Evolutionary conservation across 2,797 vertebrate genomes (phyloP).

Genomic region (Urophycis tenuis): DNA sequence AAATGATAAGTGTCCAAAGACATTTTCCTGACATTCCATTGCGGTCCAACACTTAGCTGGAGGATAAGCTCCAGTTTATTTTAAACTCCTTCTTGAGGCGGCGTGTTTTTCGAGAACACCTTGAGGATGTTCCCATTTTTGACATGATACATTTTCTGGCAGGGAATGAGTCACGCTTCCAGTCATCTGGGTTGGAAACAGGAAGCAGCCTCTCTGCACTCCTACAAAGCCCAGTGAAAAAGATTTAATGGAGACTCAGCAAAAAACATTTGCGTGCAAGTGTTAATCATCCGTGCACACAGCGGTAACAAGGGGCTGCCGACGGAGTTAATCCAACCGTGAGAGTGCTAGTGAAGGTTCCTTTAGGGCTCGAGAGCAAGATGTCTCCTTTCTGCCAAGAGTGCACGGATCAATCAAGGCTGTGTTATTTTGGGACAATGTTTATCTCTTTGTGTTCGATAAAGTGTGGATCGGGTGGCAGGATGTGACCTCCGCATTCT

Average conservation of each 20-base stretch:
- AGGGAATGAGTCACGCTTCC: constrained; percentile 27
- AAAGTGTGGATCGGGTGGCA: constrained; percentile 3
- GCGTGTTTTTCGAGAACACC: constrained; percentile 3
- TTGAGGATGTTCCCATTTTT: constrained; percentile 4
- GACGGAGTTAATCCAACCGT: constrained; percentile 1
- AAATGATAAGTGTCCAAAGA: neutral
- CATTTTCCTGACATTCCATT: neutral
- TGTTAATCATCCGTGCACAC: constrained; percentile 28
- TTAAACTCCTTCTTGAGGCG: neutral
- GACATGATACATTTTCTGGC: constrained; percentile 13
- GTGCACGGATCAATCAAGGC: neutral
- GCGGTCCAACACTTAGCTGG: neutral
- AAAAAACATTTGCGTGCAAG: constrained; percentile 22
- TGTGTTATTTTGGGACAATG: neutral
- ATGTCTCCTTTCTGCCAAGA: neutral
- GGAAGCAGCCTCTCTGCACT: constrained; percentile 30
- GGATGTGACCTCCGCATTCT: neutral
- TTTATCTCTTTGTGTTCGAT: constrained; percentile 5
- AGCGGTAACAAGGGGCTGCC: neutral
- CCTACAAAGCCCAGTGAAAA: constrained; percentile 29
- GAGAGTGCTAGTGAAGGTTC: neutral
- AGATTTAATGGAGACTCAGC: constrained; percentile 26
- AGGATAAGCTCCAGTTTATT: neutral
- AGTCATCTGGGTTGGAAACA: constrained; percentile 27
- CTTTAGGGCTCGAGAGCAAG: neutral